Base-by-base conservation (phyloP, 2,113 vertebrate genomes). In the Channa maculata region DNA sequence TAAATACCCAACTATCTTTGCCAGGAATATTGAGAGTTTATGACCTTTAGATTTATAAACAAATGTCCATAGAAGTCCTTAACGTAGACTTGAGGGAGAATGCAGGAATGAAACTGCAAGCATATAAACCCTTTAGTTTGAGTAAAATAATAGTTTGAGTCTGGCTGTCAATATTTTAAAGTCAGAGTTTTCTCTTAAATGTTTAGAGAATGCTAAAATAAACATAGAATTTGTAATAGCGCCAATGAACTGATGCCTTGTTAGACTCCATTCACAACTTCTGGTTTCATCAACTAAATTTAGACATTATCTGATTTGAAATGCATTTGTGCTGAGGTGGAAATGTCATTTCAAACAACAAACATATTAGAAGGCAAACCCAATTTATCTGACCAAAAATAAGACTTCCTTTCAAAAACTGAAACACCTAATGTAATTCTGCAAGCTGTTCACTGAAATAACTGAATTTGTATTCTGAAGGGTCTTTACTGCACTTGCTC, bases 121-220 rank as follows among this genome's bases (percentile, higher is more conserved):
- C 63, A 76, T 5, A 80, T 88, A 88, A 93, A 90, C 85, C 82
- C 67, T 87, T 85, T 60, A 45, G 88, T 85, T 91, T 88, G 15
- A 90, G 89, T 91, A 93, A 92, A 95, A 89, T 93, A 91, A 94
- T 89, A 93, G 91, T 93, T 90, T 78, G 85, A 89, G 24, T 24
- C 24, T 24, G 24, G 70, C 83, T 75, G 74, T 89, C 90, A 91
- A 86, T 90, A 93, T 93, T 91, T 83, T 91, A 90, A 75, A 77
- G 88, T 51, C 37, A 88, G 80, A 87, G 82, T 65, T 86, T 74
- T 80, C 78, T 87, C 86, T 91, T 91, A 91, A 91, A 93, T 91
- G 93, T 93, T 92, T 89, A 91, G 89, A 87, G 91, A 93, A 90
- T 92, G 90, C 89, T 91, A 95, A 95, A 94, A 92, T 90, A 92